phyloP scores from a whole-genome alignment of 2,113 vertebrate species.

The Chamaetylas fuelleborni region DNA sequence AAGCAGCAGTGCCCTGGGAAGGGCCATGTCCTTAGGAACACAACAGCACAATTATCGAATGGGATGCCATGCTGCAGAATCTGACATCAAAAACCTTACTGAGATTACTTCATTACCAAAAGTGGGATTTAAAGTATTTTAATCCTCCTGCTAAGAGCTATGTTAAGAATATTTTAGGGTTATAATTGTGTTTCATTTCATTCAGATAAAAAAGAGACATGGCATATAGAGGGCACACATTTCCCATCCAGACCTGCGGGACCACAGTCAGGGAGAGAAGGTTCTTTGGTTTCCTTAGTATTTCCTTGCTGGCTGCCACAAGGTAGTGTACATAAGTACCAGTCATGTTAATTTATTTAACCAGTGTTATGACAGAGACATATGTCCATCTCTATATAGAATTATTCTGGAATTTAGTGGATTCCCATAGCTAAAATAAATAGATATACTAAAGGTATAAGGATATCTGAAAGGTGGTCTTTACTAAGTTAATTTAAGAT shows the following conservation, averaged over 20 bases:
- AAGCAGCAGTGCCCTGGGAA: neutral
- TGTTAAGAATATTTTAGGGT: neutral
- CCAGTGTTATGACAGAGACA: neutral
- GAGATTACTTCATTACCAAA: neutral
- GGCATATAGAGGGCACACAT: accelerated
- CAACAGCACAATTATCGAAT: neutral
- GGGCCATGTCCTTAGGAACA: neutral
- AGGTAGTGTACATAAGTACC: no score
- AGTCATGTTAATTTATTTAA: neutral
- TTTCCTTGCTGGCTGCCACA: neutral
- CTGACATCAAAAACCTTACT: neutral
- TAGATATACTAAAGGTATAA: neutral
- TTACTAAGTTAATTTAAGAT: neutral
- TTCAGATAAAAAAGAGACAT: neutral
- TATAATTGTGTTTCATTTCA: neutral
- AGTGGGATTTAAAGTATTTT: neutral
- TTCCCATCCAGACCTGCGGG: neutral
- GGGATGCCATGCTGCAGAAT: neutral
- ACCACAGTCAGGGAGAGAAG: neutral
- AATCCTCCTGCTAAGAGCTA: neutral
- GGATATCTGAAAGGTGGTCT: neutral
- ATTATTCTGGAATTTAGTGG: neutral
- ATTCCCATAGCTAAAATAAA: neutral
- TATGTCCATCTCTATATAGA: neutral
- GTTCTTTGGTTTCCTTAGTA: neutral